Evolutionary conservation across 2,797 vertebrate genomes (phyloP).

Genomic region (Oceanodroma leucorhoa): DNA sequence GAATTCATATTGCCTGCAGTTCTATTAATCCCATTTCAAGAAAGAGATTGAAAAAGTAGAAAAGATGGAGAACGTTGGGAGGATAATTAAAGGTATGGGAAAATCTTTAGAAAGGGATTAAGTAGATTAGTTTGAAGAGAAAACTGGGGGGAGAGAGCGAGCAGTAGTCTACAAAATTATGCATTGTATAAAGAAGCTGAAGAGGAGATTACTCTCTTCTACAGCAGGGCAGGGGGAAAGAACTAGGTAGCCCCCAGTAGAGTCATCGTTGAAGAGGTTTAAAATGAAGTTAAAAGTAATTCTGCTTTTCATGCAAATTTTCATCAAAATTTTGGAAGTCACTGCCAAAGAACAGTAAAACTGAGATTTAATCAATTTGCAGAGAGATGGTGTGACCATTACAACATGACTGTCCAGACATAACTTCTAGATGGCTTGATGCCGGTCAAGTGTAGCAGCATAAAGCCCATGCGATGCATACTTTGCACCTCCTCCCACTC

Average conservation of each 20-base stretch:
- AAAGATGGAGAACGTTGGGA: background rate
- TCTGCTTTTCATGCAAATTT: background rate
- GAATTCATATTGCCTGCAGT: background rate
- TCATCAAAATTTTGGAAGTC: background rate
- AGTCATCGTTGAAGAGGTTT: background rate
- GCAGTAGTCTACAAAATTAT: background rate
- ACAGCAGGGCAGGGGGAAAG: background rate
- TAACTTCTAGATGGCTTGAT: too few species aligned
- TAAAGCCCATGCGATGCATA: fast-evolving
- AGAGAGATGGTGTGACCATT: background rate
- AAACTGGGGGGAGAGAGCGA: background rate
- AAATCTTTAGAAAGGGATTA: conserved; percentile 43
- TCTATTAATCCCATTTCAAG: background rate
- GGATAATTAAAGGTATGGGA: background rate
- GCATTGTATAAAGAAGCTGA: background rate
- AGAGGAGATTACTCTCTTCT: background rate
- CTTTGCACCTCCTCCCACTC: background rate
- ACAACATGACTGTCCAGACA: background rate
- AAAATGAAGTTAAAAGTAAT: background rate
- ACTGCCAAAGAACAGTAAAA: background rate
- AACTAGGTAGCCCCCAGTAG: background rate
- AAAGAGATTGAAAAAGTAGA: background rate
- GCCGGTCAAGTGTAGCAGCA: fast-evolving
- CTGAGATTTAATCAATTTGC: background rate
- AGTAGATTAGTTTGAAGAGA: conserved; percentile 24